Evolutionary conservation across 2,797 vertebrate genomes (phyloP).

Genomic region (Sebastolobus alascanus): DNA sequence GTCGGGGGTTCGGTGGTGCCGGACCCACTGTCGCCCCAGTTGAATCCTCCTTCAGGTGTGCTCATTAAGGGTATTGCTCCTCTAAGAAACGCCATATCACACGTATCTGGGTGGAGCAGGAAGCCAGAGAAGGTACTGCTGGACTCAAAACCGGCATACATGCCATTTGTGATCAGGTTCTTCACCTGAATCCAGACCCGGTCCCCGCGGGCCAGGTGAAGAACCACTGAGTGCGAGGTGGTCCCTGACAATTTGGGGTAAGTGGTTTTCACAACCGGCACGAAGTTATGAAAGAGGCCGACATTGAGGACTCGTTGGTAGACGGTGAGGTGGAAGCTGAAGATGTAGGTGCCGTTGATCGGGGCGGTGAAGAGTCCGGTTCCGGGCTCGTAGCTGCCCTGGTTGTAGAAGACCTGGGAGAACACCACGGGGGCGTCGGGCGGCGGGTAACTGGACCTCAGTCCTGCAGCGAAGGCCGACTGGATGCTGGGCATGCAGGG

Average conservation of each 20-base stretch:
- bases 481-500: slow-evolving; percentile 75
- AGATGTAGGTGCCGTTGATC: slow-evolving; percentile 79
- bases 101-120: slow-evolving; percentile 76
- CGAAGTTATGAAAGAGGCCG: slow-evolving; percentile 76
- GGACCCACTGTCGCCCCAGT: slow-evolving; percentile 8
- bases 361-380: slow-evolving; percentile 77
- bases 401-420: slow-evolving; percentile 67
- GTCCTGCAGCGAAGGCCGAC: slow-evolving; percentile 71
- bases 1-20: background rate
- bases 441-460: slow-evolving; percentile 46
- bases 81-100: slow-evolving; percentile 49
- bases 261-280: slow-evolving; percentile 68
- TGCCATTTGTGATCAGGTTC: slow-evolving; percentile 64
- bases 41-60: fast-evolving
- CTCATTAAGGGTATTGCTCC: fast-evolving
- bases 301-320: slow-evolving; percentile 67
- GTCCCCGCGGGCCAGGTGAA: slow-evolving; percentile 71
- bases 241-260: slow-evolving; percentile 39
- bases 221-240: slow-evolving; percentile 71
- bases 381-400: slow-evolving; percentile 59
- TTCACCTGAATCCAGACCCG: slow-evolving; percentile 78
- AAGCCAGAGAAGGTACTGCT: slow-evolving; percentile 81
- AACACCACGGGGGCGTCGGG: slow-evolving; percentile 70
- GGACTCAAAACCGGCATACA: slow-evolving; percentile 58
- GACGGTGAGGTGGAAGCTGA: slow-evolving; percentile 75